Conservation (phyloP, 2,888 invertebrate species). For the Melieria picta region DNA sequence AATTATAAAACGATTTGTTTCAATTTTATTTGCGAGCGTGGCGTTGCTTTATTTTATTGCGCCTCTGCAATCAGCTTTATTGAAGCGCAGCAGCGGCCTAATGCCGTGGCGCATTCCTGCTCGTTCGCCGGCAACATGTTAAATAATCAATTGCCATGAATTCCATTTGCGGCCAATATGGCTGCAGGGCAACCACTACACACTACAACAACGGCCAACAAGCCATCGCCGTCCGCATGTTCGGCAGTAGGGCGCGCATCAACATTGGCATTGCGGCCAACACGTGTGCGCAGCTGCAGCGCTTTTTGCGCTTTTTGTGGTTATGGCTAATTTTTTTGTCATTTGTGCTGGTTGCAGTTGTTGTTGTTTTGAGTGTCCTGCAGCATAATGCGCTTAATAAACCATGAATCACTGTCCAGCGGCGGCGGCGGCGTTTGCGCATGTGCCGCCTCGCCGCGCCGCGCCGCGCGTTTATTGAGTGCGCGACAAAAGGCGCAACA, state of each 20-base stretch:
- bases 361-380: constrained; percentile 43
- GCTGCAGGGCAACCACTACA: constrained; percentile 21
- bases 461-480: constrained; percentile 37
- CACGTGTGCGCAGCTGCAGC: constrained; percentile 42
- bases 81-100: constrained; percentile 15
- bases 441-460: constrained; percentile 15
- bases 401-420: constrained; percentile 60
- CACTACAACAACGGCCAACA: neutral
- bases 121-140: constrained; percentile 60
- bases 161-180: constrained; percentile 40
- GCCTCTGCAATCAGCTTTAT: neutral
- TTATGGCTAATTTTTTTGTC: constrained; percentile 9
- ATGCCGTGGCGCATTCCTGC: constrained; percentile 48
- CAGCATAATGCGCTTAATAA: constrained; percentile 65
- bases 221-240: neutral
- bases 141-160: constrained; percentile 61
- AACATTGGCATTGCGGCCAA: constrained; percentile 14
- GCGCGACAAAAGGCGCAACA: constrained; percentile 54
- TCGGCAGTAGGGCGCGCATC: neutral
- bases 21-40: constrained; percentile 25
- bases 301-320: constrained; percentile 20
- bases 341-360: constrained; percentile 20
- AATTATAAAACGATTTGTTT: constrained; percentile 51
- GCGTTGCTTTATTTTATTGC: constrained; percentile 10
- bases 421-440: neutral